phyloP scores from a whole-genome alignment of 2,113 vertebrate genomes.

The Rynchops niger region DNA sequence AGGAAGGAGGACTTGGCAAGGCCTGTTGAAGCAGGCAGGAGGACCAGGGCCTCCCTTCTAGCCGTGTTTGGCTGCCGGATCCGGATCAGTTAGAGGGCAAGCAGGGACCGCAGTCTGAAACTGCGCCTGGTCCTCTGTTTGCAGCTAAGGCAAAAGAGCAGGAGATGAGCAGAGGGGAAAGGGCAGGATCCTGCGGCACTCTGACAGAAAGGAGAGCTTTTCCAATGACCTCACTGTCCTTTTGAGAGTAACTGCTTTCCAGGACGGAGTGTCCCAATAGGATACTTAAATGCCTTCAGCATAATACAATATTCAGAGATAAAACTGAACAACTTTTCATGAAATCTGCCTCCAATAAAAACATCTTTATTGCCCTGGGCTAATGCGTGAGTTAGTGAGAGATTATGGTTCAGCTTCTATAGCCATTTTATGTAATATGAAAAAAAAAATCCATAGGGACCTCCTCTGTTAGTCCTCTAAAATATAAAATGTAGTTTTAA shows the following conservation, averaged over 20 bases:
- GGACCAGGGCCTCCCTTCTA: neutral
- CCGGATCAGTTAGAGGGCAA: neutral
- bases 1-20: neutral
- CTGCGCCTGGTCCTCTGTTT: neutral
- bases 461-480: conserved; percentile 56
- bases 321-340: conserved; percentile 55
- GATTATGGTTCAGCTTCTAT: conserved; percentile 61
- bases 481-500: conserved; percentile 66
- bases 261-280: conserved; percentile 31
- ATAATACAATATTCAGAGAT: conserved; percentile 1
- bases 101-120: neutral
- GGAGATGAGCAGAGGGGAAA: neutral
- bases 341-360: conserved; percentile 72
- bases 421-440: conserved; percentile 53
- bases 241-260: conserved; percentile 12
- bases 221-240: neutral
- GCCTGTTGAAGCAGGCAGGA: neutral
- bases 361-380: conserved; percentile 70
- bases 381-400: conserved; percentile 64
- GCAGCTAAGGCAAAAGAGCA: neutral
- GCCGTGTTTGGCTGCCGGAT: accelerated
- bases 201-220: neutral
- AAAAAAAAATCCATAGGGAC: conserved; percentile 61
- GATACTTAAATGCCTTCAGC: conserved; percentile 17
- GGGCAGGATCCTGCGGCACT: neutral